Conservation (phyloP, 30 jellyfish, hydroid and myxozoan genomes). For the Chironex yamaguchii region DNA sequence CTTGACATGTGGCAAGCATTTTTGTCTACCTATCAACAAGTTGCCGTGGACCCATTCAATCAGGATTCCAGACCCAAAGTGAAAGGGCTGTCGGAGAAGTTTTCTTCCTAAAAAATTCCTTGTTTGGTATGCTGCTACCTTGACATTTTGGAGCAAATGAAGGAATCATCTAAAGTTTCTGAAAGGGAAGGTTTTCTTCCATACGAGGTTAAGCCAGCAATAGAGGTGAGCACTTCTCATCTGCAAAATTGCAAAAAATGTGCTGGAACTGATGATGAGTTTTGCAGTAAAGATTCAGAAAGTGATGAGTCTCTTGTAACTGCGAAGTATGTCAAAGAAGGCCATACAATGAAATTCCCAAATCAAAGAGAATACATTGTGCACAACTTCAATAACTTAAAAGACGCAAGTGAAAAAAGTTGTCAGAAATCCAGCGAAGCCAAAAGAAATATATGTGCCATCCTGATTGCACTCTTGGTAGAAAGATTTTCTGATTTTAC, state of each 20-base stretch:
- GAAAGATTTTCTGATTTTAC: conserved; percentile 22
- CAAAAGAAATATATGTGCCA: background rate
- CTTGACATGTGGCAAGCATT: too few species aligned
- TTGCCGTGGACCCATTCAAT: conserved; percentile 46
- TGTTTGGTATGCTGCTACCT: too few species aligned
- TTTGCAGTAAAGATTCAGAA: background rate
- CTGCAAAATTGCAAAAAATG: too few species aligned
- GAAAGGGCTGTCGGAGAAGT: conserved; percentile 40
- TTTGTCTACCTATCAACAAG: too few species aligned
- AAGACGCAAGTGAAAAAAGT: background rate
- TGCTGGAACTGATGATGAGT: conserved; percentile 6
- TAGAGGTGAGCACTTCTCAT: too few species aligned
- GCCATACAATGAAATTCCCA: conserved; percentile 6
- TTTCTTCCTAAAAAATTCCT: background rate
- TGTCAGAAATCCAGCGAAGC: conserved; percentile 23
- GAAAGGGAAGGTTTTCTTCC: too few species aligned
- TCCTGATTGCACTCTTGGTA: background rate
- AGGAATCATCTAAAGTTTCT: background rate
- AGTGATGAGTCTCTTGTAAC: background rate
- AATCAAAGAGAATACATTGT: conserved; percentile 7
- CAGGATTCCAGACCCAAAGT: too few species aligned
- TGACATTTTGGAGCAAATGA: too few species aligned
- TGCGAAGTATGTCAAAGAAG: conserved; percentile 11
- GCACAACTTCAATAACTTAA: background rate
- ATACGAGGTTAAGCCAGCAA: too few species aligned